A percentile compares a stretch with the other conserved stretches of the same genome.
These are phyloP conservation scores for Psilopsiagon aurifrons DNA, from an alignment of 2,113 vertebrate species.

Conservation along the genomic window DNA sequence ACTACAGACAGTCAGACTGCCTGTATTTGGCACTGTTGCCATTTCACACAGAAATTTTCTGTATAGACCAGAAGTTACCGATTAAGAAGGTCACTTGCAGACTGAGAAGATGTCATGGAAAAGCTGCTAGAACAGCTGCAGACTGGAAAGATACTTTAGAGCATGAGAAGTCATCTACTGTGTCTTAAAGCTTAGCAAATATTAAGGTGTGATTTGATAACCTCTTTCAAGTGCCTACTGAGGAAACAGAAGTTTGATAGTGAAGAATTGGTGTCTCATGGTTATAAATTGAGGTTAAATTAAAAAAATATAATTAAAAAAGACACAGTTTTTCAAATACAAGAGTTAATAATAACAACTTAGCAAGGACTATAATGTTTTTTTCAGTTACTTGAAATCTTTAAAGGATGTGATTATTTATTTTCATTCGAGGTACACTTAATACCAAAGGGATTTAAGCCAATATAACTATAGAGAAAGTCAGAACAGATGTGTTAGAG, in stretches of 20 bases:
- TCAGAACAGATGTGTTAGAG: background rate
- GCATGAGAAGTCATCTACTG: background rate
- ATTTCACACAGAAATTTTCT: background rate
- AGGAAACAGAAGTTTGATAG: background rate
- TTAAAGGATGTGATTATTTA: background rate
- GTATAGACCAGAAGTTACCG: accelerated
- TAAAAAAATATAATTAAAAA: background rate
- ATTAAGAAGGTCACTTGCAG: background rate
- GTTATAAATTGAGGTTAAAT: background rate
- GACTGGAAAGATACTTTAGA: background rate
- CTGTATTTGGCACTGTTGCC: background rate
- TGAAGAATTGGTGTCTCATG: background rate
- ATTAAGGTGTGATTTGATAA: background rate
- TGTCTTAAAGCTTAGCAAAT: background rate
- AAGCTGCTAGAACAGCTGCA: background rate
- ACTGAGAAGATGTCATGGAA: background rate
- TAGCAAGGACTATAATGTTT: background rate
- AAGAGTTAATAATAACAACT: background rate
- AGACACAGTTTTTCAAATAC: background rate
- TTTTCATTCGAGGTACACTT: background rate
- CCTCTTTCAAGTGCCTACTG: background rate
- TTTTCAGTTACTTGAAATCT: background rate
- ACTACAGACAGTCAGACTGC: background rate
- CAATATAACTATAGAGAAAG: background rate
- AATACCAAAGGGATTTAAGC: background rate